Evolutionary conservation across 2,797 vertebrate species (phyloP).

Genomic region (Chiroxiphia lanceolata): DNA sequence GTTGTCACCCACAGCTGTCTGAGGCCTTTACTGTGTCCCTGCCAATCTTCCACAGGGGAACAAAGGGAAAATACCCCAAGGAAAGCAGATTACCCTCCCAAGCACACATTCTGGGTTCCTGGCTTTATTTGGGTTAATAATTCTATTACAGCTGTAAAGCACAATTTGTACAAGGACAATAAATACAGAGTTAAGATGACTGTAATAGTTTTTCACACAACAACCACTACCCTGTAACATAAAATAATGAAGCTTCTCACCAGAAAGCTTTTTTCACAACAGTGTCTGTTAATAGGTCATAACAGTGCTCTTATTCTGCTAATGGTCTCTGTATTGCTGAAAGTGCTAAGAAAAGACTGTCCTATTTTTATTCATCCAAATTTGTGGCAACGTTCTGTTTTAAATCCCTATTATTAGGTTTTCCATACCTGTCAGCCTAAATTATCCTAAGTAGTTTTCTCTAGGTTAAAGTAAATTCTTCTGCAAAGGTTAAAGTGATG

Average conservation of each 20-base stretch:
- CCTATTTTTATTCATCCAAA: background rate
- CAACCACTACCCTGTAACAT: background rate
- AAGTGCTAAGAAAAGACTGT: conserved; percentile 13
- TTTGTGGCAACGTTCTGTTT: background rate
- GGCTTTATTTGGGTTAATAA: background rate
- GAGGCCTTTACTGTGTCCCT: background rate
- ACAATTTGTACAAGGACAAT: background rate
- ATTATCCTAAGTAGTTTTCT: background rate
- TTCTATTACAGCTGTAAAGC: background rate
- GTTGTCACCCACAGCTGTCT: background rate
- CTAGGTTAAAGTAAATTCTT: background rate
- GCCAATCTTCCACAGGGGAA: background rate
- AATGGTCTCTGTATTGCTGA: background rate
- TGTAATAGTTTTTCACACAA: background rate
- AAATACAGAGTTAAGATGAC: background rate
- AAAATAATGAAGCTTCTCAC: background rate
- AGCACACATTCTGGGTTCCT: background rate
- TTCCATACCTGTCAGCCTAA: background rate
- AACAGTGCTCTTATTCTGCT: background rate
- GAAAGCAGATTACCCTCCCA: background rate
- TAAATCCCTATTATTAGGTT: background rate
- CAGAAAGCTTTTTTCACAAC: background rate
- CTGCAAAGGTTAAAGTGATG: background rate
- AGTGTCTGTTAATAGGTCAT: background rate
- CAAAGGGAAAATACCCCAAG: background rate